A percentile compares a stretch with the other conserved stretches of the same genome.
phyloP scores from a whole-genome alignment of 2,888 invertebrate genomes.

The Microctonus brassicae region DNA sequence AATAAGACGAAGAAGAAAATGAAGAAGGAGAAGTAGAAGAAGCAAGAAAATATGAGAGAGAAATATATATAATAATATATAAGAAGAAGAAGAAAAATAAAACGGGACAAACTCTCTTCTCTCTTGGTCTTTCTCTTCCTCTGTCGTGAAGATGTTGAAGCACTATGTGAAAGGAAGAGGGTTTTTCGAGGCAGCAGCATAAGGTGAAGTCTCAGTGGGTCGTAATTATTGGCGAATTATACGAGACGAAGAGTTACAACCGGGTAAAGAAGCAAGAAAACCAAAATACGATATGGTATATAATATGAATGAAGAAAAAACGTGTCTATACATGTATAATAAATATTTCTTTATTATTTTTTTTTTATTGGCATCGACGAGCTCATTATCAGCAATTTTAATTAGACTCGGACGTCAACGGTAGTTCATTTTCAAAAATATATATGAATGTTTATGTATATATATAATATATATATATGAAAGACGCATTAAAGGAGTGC shows the following conservation, averaged over 20 bases:
- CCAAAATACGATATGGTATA: neutral
- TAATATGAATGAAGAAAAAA: constrained; percentile 12
- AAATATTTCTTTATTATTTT: constrained; percentile 11
- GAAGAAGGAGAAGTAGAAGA: neutral
- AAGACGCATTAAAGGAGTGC: constrained; percentile 1
- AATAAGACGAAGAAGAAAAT: neutral
- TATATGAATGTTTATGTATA: neutral
- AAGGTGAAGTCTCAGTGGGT: constrained; percentile 16
- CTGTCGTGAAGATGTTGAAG: neutral
- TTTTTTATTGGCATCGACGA: constrained; percentile 22
- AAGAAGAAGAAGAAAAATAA: neutral
- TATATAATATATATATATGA: neutral
- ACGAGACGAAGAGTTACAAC: constrained; percentile 6
- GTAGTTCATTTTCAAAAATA: constrained; percentile 10
- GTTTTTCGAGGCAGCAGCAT: neutral
- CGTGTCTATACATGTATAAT: neutral
- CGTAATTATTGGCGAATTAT: constrained; percentile 29
- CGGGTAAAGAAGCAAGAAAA: neutral
- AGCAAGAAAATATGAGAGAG: neutral
- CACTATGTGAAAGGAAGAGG: neutral
- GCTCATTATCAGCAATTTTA: constrained; percentile 36
- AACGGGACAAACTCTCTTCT: neutral
- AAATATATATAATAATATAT: neutral
- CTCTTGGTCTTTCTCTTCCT: neutral
- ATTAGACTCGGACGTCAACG: constrained; percentile 36